phyloP scores from a whole-genome alignment of 2,797 vertebrate species.

The Morus bassanus region DNA sequence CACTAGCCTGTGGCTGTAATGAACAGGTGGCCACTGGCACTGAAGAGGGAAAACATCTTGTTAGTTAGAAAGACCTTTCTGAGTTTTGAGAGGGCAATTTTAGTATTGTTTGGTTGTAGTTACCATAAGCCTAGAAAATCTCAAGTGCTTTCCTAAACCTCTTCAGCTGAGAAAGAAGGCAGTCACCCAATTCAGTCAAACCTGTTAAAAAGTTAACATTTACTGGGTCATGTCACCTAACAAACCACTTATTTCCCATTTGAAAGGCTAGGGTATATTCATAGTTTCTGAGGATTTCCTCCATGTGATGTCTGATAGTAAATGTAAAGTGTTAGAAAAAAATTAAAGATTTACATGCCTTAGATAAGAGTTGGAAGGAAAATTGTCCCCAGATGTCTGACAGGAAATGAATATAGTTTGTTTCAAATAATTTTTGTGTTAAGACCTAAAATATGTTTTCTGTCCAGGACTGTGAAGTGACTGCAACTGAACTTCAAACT shows the following conservation, averaged over 20 bases:
- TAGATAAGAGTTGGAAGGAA: background rate
- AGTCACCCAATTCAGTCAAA: background rate
- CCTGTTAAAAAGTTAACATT: background rate
- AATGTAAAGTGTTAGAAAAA: background rate
- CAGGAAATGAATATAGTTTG: background rate
- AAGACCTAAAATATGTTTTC: background rate
- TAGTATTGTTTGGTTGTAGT: background rate
- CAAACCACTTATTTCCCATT: background rate
- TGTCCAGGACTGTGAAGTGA: slow-evolving; percentile 85
- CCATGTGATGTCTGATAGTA: background rate
- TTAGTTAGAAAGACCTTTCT: background rate
- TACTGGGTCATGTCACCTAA: background rate
- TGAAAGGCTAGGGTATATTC: background rate
- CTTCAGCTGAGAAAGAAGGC: background rate
- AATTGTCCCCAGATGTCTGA: background rate
- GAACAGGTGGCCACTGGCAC: background rate
- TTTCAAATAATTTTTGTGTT: background rate
- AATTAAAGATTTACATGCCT: background rate
- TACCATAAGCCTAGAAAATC: background rate
- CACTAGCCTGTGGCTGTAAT: background rate
- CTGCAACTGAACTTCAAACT: slow-evolving; percentile 76
- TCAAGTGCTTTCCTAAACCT: background rate
- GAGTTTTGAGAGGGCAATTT: background rate
- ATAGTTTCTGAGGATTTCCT: background rate
- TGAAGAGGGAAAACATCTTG: background rate